phyloP scores from a whole-genome alignment of 2,888 invertebrate species.

The Elegia similella region DNA sequence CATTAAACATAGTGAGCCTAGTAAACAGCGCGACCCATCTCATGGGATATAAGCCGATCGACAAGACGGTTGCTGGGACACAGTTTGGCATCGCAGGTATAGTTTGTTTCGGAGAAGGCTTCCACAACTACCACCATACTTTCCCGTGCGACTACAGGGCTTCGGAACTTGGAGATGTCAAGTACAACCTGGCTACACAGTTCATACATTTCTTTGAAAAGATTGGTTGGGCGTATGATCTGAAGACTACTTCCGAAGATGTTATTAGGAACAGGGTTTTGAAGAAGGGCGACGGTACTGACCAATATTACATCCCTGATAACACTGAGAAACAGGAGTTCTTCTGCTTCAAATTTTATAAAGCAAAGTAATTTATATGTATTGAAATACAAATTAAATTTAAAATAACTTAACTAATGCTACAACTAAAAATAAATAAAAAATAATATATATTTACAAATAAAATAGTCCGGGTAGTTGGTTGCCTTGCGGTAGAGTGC shows the following conservation, averaged over 20 bases:
- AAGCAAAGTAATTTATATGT: neutral
- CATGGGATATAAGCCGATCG: neutral
- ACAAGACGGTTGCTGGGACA: neutral
- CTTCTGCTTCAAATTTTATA: neutral
- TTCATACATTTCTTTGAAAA: neutral
- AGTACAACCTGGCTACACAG: neutral
- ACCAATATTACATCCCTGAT: neutral
- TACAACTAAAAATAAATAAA: too few relatives aligned
- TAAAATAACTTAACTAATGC: too few relatives aligned
- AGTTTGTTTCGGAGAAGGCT: neutral
- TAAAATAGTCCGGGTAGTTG: too few relatives aligned
- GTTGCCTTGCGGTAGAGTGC: too few relatives aligned
- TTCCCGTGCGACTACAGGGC: neutral
- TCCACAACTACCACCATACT: neutral
- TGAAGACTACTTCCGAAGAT: neutral
- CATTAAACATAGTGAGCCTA: neutral
- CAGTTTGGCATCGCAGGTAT: neutral
- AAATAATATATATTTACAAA: too few relatives aligned
- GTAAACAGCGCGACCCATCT: neutral
- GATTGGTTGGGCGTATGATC: conserved; percentile 5
- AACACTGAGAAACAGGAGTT: neutral
- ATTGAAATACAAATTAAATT: too few relatives aligned
- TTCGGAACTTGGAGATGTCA: neutral
- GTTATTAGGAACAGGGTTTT: neutral
- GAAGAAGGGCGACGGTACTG: conserved; percentile 1